A percentile compares a stretch with the other conserved stretches of the same genome.
Conservation (phyloP, 2,113 vertebrate genomes). For the Cichladusa arquata region DNA sequence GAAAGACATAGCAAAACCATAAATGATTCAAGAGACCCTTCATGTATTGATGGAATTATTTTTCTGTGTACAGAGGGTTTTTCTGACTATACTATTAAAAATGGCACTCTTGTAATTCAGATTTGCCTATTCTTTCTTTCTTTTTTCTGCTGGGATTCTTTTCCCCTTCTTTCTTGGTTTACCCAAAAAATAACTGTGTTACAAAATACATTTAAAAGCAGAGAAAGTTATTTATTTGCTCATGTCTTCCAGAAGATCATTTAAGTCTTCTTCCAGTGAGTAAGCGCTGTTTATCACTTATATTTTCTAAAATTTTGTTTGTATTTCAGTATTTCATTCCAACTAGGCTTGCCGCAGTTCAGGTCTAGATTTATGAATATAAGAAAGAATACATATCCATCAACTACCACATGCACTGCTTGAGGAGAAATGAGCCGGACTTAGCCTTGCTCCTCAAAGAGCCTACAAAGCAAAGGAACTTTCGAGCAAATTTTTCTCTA, state of each 20-base stretch:
- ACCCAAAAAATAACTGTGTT: background rate
- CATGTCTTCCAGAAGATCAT: background rate
- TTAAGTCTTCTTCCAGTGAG: background rate
- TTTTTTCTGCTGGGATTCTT: background rate
- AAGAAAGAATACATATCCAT: background rate
- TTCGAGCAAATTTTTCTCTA: background rate
- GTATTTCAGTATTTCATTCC: background rate
- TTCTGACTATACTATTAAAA: background rate
- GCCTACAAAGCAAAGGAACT: background rate
- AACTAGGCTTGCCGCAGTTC: background rate
- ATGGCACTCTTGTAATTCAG: background rate
- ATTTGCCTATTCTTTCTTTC: background rate
- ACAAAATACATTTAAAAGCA: background rate
- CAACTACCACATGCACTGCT: background rate
- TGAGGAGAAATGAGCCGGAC: background rate
- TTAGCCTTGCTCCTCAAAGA: background rate
- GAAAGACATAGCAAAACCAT: background rate
- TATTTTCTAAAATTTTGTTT: background rate
- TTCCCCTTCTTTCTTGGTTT: background rate
- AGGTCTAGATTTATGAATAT: background rate
- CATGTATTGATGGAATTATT: background rate
- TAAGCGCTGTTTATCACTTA: background rate
- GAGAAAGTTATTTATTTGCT: background rate
- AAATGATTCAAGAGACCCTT: background rate
- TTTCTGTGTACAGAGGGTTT: background rate